Base-by-base conservation (phyloP, 2,797 vertebrate species). In the Hybognathus amarus region DNA sequence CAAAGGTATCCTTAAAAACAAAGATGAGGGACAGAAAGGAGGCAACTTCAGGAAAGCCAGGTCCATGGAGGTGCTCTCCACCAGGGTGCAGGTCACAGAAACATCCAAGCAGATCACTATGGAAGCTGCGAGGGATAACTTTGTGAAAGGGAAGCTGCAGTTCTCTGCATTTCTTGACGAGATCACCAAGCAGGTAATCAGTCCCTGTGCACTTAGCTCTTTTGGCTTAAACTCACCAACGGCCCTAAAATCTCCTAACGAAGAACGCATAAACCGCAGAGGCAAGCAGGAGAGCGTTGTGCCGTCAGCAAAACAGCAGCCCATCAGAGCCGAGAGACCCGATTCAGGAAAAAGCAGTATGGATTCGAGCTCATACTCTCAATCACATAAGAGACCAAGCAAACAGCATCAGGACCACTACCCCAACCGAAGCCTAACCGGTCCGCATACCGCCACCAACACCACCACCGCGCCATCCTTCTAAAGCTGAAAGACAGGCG, bases 161-260 rank as follows among this genome's bases (percentile, higher is more conserved):
- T 96, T 96, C 73, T 97, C 96, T 11, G 94, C 94, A 12, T 96
- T 97, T 91, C 89, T 96, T 52, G 94, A 96, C 79, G 96, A 96
- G 87, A 96, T 96, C 77, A 96, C 96, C 9, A 92, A 90, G 56
- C 95, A 95, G 69, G 94, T 97, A 20, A 93, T 96, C 70, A 96
- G 95, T 86, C 95, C 96, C 0, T 95, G 94, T 0, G 90, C 87
- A 24, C 94, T 96, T 30, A 93, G 52, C 30, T 93, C 90, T 47
- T 89, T 96, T 22, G 95, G 95, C 17, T 77, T 94, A 33, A 92
- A 56, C 11, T 18, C 50, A 24, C 27, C 87, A 69, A 69, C 79
- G 66, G 61, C 63, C 77, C 47, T 6, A 45, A 88, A 42, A 79
- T 82, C 56, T 47, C 71, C 63, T 4, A 61, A 77, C 6, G 13